Conservation (phyloP, 35 echinoderm and acorn worm species). For the Lytechinus pictus region DNA sequence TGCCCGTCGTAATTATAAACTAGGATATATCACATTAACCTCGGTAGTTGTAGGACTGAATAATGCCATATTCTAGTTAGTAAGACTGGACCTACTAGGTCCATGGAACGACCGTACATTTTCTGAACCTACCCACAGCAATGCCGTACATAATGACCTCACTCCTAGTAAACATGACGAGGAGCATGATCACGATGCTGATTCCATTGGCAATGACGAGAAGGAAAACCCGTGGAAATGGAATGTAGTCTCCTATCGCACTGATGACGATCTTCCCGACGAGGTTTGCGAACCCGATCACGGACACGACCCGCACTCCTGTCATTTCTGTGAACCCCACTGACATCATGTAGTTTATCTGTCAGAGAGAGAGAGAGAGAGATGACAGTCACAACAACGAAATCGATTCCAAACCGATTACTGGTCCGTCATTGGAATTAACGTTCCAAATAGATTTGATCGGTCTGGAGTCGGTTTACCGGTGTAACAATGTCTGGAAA, state of each 20-base stretch:
- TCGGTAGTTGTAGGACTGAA: no score
- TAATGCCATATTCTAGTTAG: no score
- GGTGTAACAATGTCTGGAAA: no score
- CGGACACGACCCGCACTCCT: neutral
- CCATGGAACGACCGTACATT: no score
- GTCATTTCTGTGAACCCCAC: neutral
- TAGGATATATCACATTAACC: no score
- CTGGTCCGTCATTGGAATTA: no score
- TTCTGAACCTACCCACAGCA: slow-evolving; percentile 2
- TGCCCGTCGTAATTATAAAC: no score
- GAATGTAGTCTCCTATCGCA: neutral
- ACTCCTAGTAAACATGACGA: neutral
- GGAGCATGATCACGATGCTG: neutral
- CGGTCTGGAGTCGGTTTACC: no score
- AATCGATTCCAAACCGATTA: no score
- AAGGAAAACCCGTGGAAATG: slow-evolving; percentile 21
- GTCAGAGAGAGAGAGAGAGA: neutral
- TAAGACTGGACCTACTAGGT: no score
- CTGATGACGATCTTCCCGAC: neutral
- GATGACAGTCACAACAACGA: no score
- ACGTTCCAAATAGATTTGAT: no score
- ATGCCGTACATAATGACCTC: neutral
- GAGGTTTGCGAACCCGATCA: neutral
- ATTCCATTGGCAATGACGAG: neutral
- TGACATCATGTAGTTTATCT: slow-evolving; percentile 12